A percentile compares a stretch with the other conserved stretches of the same genome.
Evolutionary conservation across 2,888 invertebrate species (phyloP).

Genomic region (Sylvicola cinctus): DNA sequence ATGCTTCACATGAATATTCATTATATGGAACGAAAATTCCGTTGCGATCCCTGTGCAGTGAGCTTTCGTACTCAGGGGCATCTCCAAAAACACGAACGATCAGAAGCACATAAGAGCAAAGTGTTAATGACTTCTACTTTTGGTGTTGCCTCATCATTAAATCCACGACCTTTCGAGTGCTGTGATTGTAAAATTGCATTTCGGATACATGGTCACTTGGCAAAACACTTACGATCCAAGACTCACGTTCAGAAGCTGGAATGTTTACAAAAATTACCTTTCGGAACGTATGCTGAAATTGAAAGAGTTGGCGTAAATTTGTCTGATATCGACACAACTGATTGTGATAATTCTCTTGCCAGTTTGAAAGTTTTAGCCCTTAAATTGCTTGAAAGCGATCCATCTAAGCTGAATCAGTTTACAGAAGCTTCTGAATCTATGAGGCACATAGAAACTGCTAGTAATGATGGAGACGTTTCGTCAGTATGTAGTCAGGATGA

Average conservation of each 20-base stretch:
- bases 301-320: constrained; percentile 76
- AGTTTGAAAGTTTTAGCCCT: constrained; percentile 66
- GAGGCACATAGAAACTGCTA: no score
- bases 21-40: constrained; percentile 79
- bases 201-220: constrained; percentile 88
- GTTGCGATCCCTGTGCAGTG: constrained; percentile 79
- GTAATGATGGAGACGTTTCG: no score
- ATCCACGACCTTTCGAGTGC: constrained; percentile 92
- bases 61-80: constrained; percentile 82
- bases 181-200: constrained; percentile 91
- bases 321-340: constrained; percentile 88
- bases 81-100: constrained; percentile 81
- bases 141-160: constrained; percentile 63
- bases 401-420: constrained; percentile 40
- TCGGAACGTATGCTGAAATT: constrained; percentile 85
- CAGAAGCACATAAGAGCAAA: constrained; percentile 81
- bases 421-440: no score
- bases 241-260: constrained; percentile 90
- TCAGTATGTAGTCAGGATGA: no score
- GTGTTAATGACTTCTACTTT: constrained; percentile 74
- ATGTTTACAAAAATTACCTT: constrained; percentile 78
- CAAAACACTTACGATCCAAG: constrained; percentile 90
- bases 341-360: constrained; percentile 84
- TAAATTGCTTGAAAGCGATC: constrained; percentile 63
- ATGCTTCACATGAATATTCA: constrained; percentile 88